Conservation (phyloP, 2,888 invertebrate genomes). For the Platerodrilus igneus region DNA sequence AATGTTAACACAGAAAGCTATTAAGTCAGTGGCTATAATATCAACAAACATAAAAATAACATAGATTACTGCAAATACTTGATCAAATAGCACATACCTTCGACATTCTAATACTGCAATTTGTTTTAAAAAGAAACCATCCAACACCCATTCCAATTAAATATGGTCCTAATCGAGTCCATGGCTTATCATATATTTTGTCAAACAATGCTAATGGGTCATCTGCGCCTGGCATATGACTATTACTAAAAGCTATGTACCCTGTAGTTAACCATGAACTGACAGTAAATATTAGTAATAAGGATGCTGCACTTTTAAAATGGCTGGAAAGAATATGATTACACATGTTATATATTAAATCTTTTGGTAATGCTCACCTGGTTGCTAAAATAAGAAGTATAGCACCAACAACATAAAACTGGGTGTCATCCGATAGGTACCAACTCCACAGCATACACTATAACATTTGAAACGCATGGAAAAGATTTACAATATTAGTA, state of each 20-base stretch:
- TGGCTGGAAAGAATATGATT: conserved; percentile 52
- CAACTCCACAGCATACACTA: conserved; percentile 91
- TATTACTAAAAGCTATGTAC: conserved; percentile 71
- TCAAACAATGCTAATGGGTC: conserved; percentile 82
- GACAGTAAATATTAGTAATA: conserved; percentile 62
- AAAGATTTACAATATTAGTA: background rate
- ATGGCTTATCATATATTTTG: conserved; percentile 86
- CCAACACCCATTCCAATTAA: conserved; percentile 80
- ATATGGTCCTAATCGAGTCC: conserved; percentile 81
- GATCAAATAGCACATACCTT: no score
- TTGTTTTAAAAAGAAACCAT: conserved; percentile 77
- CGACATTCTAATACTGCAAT: conserved; percentile 70
- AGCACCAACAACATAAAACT: conserved; percentile 79
- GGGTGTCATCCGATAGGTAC: conserved; percentile 84
- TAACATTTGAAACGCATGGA: conserved; percentile 28
- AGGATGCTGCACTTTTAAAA: conserved; percentile 68
- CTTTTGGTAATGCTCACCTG: conserved; percentile 42
- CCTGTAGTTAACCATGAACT: conserved; percentile 78
- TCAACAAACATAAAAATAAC: no score
- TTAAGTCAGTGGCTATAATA: no score
- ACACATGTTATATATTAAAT: background rate
- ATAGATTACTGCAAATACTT: no score
- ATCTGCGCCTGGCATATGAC: conserved; percentile 72
- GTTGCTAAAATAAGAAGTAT: conserved; percentile 75
- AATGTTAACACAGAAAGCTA: no score